Base-by-base conservation (phyloP, 2,888 invertebrate species). In the Cephus rjabovi region DNA sequence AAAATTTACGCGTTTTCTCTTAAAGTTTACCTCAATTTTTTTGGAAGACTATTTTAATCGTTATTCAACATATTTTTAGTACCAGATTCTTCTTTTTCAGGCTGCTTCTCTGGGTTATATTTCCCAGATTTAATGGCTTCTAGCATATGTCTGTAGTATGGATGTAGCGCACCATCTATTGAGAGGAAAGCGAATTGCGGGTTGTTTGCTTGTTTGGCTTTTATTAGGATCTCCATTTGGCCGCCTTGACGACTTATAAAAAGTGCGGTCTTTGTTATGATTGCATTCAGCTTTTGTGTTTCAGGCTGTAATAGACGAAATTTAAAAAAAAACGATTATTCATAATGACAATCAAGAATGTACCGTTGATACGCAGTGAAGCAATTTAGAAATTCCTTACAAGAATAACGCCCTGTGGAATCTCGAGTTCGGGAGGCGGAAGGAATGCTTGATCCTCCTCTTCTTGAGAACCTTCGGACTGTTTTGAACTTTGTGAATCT, bases 141-240 rank as follows among this genome's bases (percentile, higher is more conserved):
- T 79, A 95, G 91, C 4, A 97, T 92, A 83, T 96, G 96, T 81
- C 95, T 95, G 92, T 99, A 99, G 92, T 98, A 99, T 0, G 96
- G 95, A 92, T 99, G 95, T 70, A 99, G 93, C 0, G 93, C 92
- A 79, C 97, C 95, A 82, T 97, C 97, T 89, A 96, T 97, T 79
- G 97, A 96, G 79, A 99, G 93, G 92, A 99, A 99, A 83, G 96
- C 94, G 92, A 99, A 99, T 92, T 98, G 97, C 0, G 96, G 94
- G 93, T 99, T 99, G 89, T 96, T 95, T 0, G 96, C 94, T 92
- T 99, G 99, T 92, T 99, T 99, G 4, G 99, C 97, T 92, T 99
- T 99, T 84, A 99, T 96, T 15, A 99, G 94, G 84, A 99, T 98
- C 93, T 99, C 99, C 99, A 99, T 99, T 92, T 99, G 99, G 11